phyloP scores from a whole-genome alignment of 1,140 invertebrate species.

The Aphelinus certus region DNA sequence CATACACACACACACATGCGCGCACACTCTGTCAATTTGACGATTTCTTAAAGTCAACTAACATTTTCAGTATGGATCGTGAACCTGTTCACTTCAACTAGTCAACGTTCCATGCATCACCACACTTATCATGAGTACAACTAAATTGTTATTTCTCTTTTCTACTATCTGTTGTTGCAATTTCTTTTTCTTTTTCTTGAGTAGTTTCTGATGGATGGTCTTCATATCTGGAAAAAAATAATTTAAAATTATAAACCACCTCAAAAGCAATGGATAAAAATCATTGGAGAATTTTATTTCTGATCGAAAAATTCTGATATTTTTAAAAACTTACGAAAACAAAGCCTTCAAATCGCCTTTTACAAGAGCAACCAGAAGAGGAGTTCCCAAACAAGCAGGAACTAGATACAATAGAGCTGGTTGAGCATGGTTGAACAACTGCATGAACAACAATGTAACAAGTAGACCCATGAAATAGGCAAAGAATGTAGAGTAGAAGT shows the following conservation, averaged over 20 bases:
- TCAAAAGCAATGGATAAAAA: background rate
- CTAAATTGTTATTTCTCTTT: conserved; percentile 60
- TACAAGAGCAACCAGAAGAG: conserved; percentile 85
- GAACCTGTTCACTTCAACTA: conserved; percentile 6
- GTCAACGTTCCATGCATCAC: conserved; percentile 25
- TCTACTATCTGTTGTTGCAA: conserved; percentile 50
- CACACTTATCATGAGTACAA: conserved; percentile 27
- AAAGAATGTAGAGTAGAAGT: conserved; percentile 93
- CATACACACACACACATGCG: background rate
- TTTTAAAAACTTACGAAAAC: conserved; percentile 80
- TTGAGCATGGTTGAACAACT: conserved; percentile 98
- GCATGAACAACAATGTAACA: conserved; percentile 97
- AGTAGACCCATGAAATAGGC: conserved; percentile 95
- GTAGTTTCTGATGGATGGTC: conserved; percentile 67
- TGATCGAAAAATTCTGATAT: conserved; percentile 37
- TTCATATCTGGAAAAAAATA: conserved; percentile 68
- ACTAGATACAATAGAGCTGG: conserved; percentile 97
- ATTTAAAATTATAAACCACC: background rate
- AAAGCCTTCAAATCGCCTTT: conserved; percentile 91
- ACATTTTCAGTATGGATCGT: conserved; percentile 15
- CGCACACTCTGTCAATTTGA: background rate
- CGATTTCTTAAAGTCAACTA: conserved; percentile 1
- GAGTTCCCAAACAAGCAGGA: conserved; percentile 92
- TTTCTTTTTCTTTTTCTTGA: conserved; percentile 22
- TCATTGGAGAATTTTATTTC: conserved; percentile 29